Conservation (phyloP, 1,140 invertebrate species). For the Heliconius melpomene region DNA sequence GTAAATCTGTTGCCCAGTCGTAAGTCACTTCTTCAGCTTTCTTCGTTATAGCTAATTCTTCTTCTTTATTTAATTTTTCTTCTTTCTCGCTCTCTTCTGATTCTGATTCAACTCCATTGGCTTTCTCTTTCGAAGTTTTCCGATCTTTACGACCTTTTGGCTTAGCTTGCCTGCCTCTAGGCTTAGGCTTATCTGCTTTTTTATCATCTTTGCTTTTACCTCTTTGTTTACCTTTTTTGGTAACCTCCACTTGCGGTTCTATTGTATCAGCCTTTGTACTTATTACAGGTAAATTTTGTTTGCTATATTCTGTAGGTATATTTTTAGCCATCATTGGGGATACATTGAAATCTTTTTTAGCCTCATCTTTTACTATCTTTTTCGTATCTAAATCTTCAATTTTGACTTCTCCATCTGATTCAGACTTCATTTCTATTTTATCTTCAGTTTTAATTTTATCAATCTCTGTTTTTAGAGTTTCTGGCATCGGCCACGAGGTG, state of each 20-base stretch:
- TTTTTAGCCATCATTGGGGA: slow-evolving; percentile 13
- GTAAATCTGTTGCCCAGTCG: slow-evolving; percentile 92
- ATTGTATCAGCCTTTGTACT: slow-evolving; percentile 53
- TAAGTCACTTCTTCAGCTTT: slow-evolving; percentile 91
- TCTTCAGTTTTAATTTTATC: slow-evolving; percentile 73
- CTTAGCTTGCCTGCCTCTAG: slow-evolving; percentile 61
- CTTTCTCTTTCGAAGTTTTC: slow-evolving; percentile 70
- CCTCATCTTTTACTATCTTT: slow-evolving; percentile 82
- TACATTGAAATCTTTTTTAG: slow-evolving; percentile 53
- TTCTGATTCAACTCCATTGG: slow-evolving; percentile 69
- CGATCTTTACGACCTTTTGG: slow-evolving; percentile 71
- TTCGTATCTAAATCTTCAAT: slow-evolving; percentile 83
- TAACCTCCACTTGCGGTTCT: slow-evolving; percentile 58
- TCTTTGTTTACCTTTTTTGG: slow-evolving; percentile 59
- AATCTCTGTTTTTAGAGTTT: slow-evolving; percentile 71
- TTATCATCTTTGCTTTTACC: slow-evolving; percentile 65
- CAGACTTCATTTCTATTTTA: slow-evolving; percentile 77
- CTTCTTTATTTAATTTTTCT: slow-evolving; percentile 80
- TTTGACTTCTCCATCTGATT: slow-evolving; percentile 80
- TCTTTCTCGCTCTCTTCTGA: slow-evolving; percentile 81
- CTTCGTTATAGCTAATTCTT: slow-evolving; percentile 81
- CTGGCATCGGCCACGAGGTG: slow-evolving; percentile 69
- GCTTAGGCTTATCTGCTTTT: slow-evolving; percentile 60
- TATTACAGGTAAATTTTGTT: slow-evolving; percentile 41
- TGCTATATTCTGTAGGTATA: slow-evolving; percentile 27